Percentiles rank a stretch among this genome's conserved stretches.
phyloP scores from a whole-genome alignment of 2,113 vertebrate species.

The Cyanoliseus patagonus region DNA sequence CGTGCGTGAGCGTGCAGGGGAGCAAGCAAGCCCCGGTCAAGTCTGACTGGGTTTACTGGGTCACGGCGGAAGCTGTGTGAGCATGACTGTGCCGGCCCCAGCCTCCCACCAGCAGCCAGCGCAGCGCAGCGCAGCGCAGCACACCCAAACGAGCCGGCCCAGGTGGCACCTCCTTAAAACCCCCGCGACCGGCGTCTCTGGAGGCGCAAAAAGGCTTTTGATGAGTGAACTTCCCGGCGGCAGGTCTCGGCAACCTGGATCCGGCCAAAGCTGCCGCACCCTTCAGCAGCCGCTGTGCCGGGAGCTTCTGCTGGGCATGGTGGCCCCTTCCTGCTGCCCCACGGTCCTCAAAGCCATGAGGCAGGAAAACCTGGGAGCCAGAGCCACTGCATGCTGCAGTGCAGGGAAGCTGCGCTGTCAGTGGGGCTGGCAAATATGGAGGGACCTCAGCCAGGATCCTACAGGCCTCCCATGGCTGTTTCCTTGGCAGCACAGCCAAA shows the following conservation, averaged over 20 bases:
- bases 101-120: slow-evolving; percentile 21
- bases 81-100: slow-evolving; percentile 30
- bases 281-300: rapidly evolving
- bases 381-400: background rate
- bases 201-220: background rate
- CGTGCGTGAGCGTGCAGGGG: background rate
- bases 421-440: background rate
- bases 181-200: background rate
- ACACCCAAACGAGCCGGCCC: slow-evolving; percentile 40
- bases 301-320: background rate
- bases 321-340: background rate
- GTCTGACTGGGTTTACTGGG: slow-evolving; percentile 67
- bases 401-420: background rate
- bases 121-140: background rate
- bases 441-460: background rate
- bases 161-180: slow-evolving; percentile 26
- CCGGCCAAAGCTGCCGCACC: background rate
- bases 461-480: background rate
- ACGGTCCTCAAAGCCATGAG: rapidly evolving
- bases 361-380: background rate
- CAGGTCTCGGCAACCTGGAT: background rate
- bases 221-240: background rate
- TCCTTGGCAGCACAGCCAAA: background rate
- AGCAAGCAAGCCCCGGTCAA: background rate
- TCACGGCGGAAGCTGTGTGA: background rate